Percentiles rank a stretch among this genome's conserved stretches.
These are phyloP conservation scores for Pycnomerus fuliginosus DNA, from an alignment of 2,888 invertebrate species.

Conservation along the genomic window DNA sequence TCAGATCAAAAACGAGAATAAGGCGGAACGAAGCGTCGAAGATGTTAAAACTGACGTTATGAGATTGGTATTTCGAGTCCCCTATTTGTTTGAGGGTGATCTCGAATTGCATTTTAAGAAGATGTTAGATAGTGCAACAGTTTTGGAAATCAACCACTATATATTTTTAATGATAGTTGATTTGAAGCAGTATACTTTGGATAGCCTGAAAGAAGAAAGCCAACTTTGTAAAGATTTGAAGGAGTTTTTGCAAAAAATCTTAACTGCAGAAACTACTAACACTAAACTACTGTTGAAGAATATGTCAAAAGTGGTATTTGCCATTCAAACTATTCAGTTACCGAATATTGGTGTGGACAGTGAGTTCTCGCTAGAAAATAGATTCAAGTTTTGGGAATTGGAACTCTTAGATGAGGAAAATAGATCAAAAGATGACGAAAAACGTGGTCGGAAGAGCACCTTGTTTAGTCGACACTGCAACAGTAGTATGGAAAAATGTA, in stretches of 20 bases:
- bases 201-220: slow-evolving; percentile 2
- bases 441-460: too few species aligned
- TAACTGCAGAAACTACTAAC: too few species aligned
- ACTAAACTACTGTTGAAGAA: slow-evolving; percentile 12
- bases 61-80: slow-evolving; percentile 17
- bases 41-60: slow-evolving; percentile 13
- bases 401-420: slow-evolving; percentile 8
- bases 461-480: too few species aligned
- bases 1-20: background rate
- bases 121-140: slow-evolving; percentile 13
- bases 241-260: slow-evolving; percentile 8
- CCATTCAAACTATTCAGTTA: slow-evolving; percentile 12
- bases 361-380: background rate
- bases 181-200: slow-evolving; percentile 14
- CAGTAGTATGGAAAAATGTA: slow-evolving; percentile 12
- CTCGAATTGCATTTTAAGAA: slow-evolving; percentile 14
- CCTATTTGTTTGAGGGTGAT: slow-evolving; percentile 19
- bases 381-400: slow-evolving; percentile 8
- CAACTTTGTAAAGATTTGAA: slow-evolving; percentile 7
- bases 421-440: background rate
- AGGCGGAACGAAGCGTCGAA: slow-evolving; percentile 1
- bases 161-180: slow-evolving; percentile 16
- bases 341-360: slow-evolving; percentile 1
- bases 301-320: slow-evolving; percentile 18
- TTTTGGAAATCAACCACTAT: slow-evolving; percentile 19